These are phyloP conservation scores for Anomalospiza imberbis DNA, from an alignment of 2,797 vertebrate species.

Conservation along the genomic window DNA sequence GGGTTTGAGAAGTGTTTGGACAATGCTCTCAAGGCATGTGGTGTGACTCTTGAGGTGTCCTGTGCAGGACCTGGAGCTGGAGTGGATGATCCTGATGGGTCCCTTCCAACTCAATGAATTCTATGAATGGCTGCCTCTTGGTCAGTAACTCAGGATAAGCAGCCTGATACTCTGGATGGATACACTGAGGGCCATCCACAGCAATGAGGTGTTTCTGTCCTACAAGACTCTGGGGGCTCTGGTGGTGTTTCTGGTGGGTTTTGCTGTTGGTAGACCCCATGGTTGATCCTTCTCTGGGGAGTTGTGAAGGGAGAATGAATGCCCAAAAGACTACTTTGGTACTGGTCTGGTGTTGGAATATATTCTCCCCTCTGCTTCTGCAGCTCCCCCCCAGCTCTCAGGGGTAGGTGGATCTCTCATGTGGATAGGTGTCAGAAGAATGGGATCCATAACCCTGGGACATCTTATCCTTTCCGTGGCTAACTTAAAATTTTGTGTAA, in stretches of 20 bases:
- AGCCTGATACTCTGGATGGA: neutral
- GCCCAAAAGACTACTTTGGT: neutral
- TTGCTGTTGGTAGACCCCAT: neutral
- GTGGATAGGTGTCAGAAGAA: neutral
- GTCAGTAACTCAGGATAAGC: neutral
- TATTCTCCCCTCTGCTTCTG: neutral
- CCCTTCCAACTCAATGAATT: neutral
- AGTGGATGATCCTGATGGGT: fast-evolving
- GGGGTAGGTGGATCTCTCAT: neutral
- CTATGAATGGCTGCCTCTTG: neutral
- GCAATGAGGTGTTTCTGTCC: neutral
- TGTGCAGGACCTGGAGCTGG: neutral
- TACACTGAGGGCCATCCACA: neutral
- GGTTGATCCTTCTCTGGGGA: neutral
- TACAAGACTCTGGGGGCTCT: neutral
- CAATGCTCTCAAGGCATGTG: neutral
- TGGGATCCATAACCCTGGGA: neutral
- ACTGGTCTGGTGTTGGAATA: neutral
- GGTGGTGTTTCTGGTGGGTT: neutral
- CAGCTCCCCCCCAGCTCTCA: neutral
- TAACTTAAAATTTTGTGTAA: neutral
- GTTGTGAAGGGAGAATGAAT: neutral
- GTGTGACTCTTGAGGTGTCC: neutral
- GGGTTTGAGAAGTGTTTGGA: neutral
- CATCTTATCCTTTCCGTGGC: neutral